A percentile compares a stretch with the other conserved stretches of the same genome.
phyloP scores from a whole-genome alignment of 1,140 invertebrate species.

The Calephelis virginiensis region DNA sequence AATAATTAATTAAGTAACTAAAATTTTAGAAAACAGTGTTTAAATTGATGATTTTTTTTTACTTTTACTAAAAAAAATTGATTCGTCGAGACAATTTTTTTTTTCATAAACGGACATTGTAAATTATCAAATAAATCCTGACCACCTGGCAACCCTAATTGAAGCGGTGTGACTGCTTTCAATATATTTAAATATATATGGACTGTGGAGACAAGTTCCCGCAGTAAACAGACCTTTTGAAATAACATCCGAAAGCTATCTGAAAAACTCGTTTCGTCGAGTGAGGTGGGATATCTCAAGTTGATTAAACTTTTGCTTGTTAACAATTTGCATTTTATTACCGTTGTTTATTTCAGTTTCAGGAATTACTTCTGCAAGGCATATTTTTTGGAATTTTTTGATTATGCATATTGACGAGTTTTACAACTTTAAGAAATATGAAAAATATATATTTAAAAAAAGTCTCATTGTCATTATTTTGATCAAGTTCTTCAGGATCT shows the following conservation, averaged over 20 bases:
- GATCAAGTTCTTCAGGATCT: too few relatives aligned
- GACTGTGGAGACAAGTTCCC: constrained; percentile 41
- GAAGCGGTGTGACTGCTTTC: constrained; percentile 13
- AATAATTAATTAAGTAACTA: too few relatives aligned
- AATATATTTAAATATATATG: constrained; percentile 56
- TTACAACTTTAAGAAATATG: too few relatives aligned
- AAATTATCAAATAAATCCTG: neutral
- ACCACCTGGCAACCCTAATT: constrained; percentile 1
- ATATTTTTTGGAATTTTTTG: too few relatives aligned
- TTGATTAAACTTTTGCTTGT: constrained; percentile 53
- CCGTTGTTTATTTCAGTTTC: constrained; percentile 31
- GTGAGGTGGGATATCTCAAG: constrained; percentile 42
- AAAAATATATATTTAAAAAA: too few relatives aligned
- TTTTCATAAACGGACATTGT: too few relatives aligned
- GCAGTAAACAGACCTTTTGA: constrained; percentile 41
- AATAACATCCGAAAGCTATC: constrained; percentile 55
- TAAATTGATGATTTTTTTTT: too few relatives aligned
- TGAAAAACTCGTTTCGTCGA: constrained; percentile 38
- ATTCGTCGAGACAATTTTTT: too few relatives aligned
- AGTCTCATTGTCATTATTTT: too few relatives aligned
- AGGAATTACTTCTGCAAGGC: neutral
- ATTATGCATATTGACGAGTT: too few relatives aligned
- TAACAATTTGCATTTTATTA: constrained; percentile 41
- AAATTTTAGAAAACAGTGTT: too few relatives aligned
- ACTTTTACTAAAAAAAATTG: too few relatives aligned